Evolutionary conservation across 2,888 invertebrate genomes (phyloP).

Genomic region (Blastobasis adustella): DNA sequence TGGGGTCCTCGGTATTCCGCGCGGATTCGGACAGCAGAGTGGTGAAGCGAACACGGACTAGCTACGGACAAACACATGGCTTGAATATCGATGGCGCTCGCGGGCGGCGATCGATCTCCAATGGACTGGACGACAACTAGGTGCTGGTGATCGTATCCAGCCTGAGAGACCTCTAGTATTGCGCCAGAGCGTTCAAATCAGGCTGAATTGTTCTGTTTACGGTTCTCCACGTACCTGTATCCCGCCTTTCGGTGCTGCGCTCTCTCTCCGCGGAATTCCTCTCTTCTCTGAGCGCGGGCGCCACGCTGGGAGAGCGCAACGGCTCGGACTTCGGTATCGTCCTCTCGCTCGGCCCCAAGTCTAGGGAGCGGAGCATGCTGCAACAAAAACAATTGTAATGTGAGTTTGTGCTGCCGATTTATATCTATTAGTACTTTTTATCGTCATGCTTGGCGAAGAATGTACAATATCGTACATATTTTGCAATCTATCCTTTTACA

Average conservation of each 20-base stretch:
- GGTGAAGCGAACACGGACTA: conserved; percentile 63
- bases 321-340: conserved; percentile 58
- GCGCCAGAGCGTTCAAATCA: no score
- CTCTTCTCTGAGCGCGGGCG: conserved; percentile 38
- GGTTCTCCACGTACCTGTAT: conserved; percentile 40
- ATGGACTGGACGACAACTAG: conserved; percentile 22
- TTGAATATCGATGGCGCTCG: conserved; percentile 26
- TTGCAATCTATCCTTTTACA: no score
- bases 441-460: no score
- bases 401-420: no score
- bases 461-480: no score
- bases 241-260: conserved; percentile 30
- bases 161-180: conserved; percentile 48
- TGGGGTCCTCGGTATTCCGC: conserved; percentile 56
- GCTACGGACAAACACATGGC: conserved; percentile 48
- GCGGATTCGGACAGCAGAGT: conserved; percentile 32
- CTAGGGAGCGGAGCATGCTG: conserved; percentile 87
- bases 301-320: conserved; percentile 59
- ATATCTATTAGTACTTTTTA: no score
- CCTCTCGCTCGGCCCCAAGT: conserved; percentile 61
- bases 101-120: conserved; percentile 43
- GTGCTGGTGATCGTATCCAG: not conserved
- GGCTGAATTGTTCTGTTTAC: no score
- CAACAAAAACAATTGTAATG: conserved; percentile 29
- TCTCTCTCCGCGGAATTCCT: conserved; percentile 38